Base-by-base conservation (phyloP, 1,140 invertebrate species). In the Apis laboriosa region DNA sequence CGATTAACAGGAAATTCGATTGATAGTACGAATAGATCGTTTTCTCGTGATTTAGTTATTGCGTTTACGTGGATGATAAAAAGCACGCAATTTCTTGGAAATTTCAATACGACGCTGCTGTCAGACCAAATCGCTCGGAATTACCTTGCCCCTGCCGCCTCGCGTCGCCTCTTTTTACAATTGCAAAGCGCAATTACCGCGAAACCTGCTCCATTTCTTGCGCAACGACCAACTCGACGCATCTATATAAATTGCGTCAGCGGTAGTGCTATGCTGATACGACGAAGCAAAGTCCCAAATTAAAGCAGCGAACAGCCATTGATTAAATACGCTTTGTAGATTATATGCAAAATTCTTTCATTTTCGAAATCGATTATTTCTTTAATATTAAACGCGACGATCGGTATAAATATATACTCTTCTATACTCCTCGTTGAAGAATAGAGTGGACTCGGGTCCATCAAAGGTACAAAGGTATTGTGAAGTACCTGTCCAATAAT, bases 171-270 rank as follows among this genome's bases (percentile, higher is more conserved):
- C 70, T 72, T 72, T 72, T 72, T 72, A 72, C 70, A 72, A 72
- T 72, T 51, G 51, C 78, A 43, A 63, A 64, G 58, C 49, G 60
- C 70, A 64, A 63, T 80, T 64, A 80, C 60, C 70, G 63, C 60
- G 51, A 74, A 79, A 80, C 78, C 68, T 80, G 78, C 78, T 80
- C 78, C 13, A 51, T 64, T 80, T 80, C 78, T 80, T 80, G 70
- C 51, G 78, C 43, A 53, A 55, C 53, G 8, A 43, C 55, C 55
- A 21, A 24, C 56, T 21, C 56, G 56, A 53, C 60, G 70, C 78
- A 80, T 78, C 77, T 63, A 28, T 79, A 63, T 51, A 64, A 63
- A 74, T 80, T 56, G 68, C 55, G 28, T 53, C 43, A 74, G 43
- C 60, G 9, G 24, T 21, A 15, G 24, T 34, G 19, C 15, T 9